phyloP scores from a whole-genome alignment of 2,888 invertebrate species.

The Caenorhabditis sp. region DNA sequence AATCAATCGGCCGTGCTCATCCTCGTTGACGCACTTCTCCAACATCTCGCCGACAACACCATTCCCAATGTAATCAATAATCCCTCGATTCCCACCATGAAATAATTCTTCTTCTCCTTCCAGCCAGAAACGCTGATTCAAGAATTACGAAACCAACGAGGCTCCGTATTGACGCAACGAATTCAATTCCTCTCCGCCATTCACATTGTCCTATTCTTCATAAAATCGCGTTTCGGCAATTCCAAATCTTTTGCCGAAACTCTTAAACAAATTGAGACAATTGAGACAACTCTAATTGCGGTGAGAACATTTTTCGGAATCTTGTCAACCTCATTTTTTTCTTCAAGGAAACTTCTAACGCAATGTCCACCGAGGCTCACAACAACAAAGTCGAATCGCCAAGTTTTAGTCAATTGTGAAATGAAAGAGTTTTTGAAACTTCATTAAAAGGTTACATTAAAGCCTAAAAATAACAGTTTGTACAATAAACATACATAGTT shows the following conservation, averaged over 20 bases:
- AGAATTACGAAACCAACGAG: constrained; percentile 4
- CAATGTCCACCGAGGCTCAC: not conserved
- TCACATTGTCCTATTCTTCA: not conserved
- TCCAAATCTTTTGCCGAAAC: not conserved
- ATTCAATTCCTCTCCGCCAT: constrained; percentile 8
- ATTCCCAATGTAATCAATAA: not conserved
- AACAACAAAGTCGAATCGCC: not conserved
- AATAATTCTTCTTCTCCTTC: too few relatives aligned
- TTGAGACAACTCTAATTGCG: not conserved
- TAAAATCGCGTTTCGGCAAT: not conserved
- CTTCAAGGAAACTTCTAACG: not conserved
- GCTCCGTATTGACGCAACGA: constrained; percentile 5
- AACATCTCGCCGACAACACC: not conserved
- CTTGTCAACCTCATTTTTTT: too few relatives aligned
- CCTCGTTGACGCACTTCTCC: constrained; percentile 3
- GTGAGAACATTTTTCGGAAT: too few relatives aligned
- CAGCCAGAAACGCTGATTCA: constrained; percentile 2
- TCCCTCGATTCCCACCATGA: not conserved
- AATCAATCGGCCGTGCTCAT: constrained; percentile 10
- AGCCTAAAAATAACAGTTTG: not conserved
- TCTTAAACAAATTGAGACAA: not conserved
- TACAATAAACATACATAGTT: constrained; percentile 1
- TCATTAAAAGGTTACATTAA: not conserved
- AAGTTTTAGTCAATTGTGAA: not conserved
- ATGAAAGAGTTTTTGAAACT: not conserved